phyloP scores from a whole-genome alignment of 2,797 vertebrate species.

The Hoplostethus atlanticus region DNA sequence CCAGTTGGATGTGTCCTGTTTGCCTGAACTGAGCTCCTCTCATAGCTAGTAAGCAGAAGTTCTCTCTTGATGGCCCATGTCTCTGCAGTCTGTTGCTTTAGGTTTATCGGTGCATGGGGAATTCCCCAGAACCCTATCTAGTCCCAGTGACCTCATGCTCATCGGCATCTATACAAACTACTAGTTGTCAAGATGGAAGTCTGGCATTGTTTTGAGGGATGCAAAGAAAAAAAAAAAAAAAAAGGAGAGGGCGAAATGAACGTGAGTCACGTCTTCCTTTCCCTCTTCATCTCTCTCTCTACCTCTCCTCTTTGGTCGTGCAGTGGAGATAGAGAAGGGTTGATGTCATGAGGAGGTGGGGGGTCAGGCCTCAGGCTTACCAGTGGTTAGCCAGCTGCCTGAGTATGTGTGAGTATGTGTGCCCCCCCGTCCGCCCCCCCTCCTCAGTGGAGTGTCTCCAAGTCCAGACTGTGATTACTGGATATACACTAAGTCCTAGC shows the following conservation, averaged over 20 bases:
- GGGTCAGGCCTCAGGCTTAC: conserved; percentile 16
- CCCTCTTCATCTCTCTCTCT: not conserved
- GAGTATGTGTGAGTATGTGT: not conserved
- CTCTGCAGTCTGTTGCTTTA: conserved; percentile 33
- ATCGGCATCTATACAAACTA: conserved; percentile 24
- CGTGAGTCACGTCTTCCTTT: conserved; percentile 20
- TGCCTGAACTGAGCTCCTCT: conserved; percentile 66
- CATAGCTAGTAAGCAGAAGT: conserved; percentile 58
- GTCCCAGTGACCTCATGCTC: conserved; percentile 11
- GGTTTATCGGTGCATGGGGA: conserved; percentile 25
- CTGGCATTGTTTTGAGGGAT: conserved; percentile 10
- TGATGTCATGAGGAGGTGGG: not conserved
- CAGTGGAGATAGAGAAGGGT: not conserved
- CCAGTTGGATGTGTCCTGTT: conserved; percentile 76
- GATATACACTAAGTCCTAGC: conserved; percentile 26
- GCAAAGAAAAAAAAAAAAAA: not conserved
- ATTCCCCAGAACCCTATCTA: conserved; percentile 22
- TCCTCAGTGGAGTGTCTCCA: conserved; percentile 22
- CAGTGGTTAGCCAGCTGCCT: conserved; percentile 24
- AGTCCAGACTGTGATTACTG: conserved; percentile 36
- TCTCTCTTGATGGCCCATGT: conserved; percentile 49
- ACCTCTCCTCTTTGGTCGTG: not conserved
- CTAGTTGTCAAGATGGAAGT: conserved; percentile 16
- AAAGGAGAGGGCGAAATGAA: not conserved
- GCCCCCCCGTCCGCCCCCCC: not conserved